Percentiles rank a stretch among this genome's conserved stretches.
Conservation (phyloP, 2,113 vertebrate species). For the Saguinus imperator region DNA sequence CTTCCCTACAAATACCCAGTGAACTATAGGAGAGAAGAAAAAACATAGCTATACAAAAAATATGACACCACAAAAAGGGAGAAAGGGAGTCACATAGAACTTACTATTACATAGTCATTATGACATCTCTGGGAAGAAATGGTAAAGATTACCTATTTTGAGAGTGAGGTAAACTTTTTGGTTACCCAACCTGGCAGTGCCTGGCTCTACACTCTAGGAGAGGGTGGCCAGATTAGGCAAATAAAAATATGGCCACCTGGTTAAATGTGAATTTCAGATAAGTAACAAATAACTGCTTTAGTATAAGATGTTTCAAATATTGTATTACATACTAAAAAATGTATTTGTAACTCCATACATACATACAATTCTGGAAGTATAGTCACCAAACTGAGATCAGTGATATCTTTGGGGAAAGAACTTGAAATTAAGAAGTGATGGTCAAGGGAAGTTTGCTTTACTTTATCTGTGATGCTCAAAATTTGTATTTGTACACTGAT, state of each 20-base stretch:
- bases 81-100: neutral
- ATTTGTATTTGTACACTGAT: neutral
- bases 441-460: neutral
- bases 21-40: neutral
- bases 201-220: neutral
- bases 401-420: neutral
- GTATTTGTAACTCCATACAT: neutral
- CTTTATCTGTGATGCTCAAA: neutral
- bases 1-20: neutral
- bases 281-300: neutral
- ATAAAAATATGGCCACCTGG: neutral
- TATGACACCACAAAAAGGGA: neutral
- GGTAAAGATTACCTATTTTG: neutral
- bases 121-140: neutral
- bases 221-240: neutral
- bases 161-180: neutral
- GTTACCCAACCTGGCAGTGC: neutral
- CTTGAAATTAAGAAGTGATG: neutral
- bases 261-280: neutral
- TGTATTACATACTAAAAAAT: neutral
- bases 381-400: neutral
- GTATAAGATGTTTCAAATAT: neutral
- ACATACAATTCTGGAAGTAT: neutral
- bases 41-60: neutral
- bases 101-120: neutral